Conservation (phyloP, 1,140 invertebrate genomes). For the Phenacoccus solenopsis region DNA sequence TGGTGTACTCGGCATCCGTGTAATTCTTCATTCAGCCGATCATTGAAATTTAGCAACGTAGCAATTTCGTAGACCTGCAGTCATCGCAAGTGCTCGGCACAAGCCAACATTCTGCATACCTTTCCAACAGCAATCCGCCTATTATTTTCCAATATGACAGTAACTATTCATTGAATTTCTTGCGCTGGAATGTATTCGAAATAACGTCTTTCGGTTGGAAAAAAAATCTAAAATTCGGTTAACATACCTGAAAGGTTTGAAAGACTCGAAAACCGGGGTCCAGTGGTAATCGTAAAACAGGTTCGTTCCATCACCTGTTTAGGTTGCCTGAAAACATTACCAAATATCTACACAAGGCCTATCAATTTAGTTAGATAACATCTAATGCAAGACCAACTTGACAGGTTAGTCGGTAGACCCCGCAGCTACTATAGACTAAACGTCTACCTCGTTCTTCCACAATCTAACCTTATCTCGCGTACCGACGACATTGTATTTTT, state of each 20-base stretch:
- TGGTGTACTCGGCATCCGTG: too few relatives aligned
- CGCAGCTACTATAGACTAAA: conserved; percentile 8
- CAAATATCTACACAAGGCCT: conserved; percentile 17
- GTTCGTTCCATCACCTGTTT: conserved; percentile 17
- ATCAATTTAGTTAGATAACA: conserved; percentile 18
- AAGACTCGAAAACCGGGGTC: background rate
- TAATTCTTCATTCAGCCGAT: too few relatives aligned
- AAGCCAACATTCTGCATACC: too few relatives aligned
- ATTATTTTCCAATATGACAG: too few relatives aligned
- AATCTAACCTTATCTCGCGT: conserved; percentile 6
- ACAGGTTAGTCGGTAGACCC: conserved; percentile 14
- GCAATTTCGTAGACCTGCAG: too few relatives aligned
- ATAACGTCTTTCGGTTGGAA: background rate
- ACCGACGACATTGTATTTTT: background rate
- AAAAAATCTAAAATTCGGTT: background rate
- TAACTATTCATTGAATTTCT: too few relatives aligned
- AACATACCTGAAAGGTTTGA: background rate
- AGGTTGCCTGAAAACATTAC: conserved; percentile 17
- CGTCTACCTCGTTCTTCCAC: conserved; percentile 7
- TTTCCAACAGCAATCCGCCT: too few relatives aligned
- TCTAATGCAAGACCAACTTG: conserved; percentile 15
- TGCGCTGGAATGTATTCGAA: background rate
- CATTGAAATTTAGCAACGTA: too few relatives aligned
- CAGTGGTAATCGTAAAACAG: conserved; percentile 9
- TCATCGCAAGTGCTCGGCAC: background rate